These are phyloP conservation scores for Rallus limicola DNA, from an alignment of 2,113 vertebrate species.

Conservation along the genomic window DNA sequence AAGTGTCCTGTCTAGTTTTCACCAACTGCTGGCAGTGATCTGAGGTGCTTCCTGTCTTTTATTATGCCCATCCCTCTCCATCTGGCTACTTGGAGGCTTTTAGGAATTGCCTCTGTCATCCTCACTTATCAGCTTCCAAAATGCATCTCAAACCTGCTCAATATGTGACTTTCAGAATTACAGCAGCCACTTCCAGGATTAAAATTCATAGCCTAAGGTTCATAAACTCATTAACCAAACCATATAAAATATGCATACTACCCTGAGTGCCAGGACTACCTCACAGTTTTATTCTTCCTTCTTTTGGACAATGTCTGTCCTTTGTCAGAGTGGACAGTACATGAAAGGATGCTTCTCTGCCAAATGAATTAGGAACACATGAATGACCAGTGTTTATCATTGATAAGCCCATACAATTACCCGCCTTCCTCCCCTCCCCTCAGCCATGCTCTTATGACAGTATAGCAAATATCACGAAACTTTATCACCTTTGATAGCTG, in stretches of 20 bases:
- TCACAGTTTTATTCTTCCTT: neutral
- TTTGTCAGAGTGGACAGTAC: neutral
- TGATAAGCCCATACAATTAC: slow-evolving; percentile 26
- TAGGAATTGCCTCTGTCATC: neutral
- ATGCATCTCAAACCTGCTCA: neutral
- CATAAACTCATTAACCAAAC: slow-evolving; percentile 42
- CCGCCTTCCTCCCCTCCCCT: rapidly evolving
- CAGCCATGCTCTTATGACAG: neutral
- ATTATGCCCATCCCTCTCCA: neutral
- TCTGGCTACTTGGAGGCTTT: slow-evolving; percentile 21
- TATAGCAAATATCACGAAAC: neutral
- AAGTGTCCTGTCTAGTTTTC: neutral
- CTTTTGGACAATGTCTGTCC: slow-evolving; percentile 10
- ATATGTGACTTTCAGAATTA: neutral
- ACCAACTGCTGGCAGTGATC: neutral
- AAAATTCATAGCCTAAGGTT: slow-evolving; percentile 33
- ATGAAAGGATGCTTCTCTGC: neutral
- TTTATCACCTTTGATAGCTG: neutral
- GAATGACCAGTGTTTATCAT: slow-evolving; percentile 25
- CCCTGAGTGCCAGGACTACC: neutral
- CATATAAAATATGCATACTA: neutral
- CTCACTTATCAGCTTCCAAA: neutral
- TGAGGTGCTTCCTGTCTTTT: neutral
- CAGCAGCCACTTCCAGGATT: neutral
- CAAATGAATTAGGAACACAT: neutral